phyloP scores from a whole-genome alignment of 2,797 vertebrate species.

The Gymnocypris eckloni region DNA sequence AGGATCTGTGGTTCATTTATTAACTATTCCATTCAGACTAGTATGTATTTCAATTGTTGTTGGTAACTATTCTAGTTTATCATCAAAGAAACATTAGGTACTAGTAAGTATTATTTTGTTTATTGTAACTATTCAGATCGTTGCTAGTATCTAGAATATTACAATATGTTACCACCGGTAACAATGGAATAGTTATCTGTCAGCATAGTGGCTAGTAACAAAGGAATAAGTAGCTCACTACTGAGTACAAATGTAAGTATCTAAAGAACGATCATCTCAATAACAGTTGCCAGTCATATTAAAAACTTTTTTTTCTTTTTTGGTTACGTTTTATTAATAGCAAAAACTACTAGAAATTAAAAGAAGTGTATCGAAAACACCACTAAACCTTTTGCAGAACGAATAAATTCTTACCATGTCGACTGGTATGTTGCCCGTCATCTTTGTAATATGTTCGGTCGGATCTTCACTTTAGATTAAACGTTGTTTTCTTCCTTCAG shows the following conservation, averaged over 20 bases:
- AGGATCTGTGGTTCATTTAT: not conserved
- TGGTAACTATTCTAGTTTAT: not conserved
- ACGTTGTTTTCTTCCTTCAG: conserved; percentile 33
- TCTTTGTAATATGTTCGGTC: conserved; percentile 66
- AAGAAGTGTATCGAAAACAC: not conserved
- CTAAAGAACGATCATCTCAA: too few species aligned
- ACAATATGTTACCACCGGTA: not conserved
- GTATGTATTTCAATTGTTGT: not conserved
- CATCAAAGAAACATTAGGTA: not conserved
- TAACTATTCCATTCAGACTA: not conserved
- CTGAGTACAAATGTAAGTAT: not conserved
- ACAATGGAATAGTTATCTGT: not conserved
- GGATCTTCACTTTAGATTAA: conserved; percentile 51
- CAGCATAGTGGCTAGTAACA: not conserved
- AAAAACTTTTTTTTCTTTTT: not conserved
- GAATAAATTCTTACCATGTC: conserved; percentile 76
- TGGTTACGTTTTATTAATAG: not conserved
- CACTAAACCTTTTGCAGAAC: not conserved
- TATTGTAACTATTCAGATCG: not conserved
- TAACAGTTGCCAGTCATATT: not conserved
- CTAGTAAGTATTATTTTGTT: not conserved
- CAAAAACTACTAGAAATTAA: not conserved
- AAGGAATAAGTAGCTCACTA: not conserved
- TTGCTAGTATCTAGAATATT: not conserved
- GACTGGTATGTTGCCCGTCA: conserved; percentile 78